These are phyloP conservation scores for Calyptomena viridis DNA, from an alignment of 2,113 vertebrate genomes.

Conservation along the genomic window DNA sequence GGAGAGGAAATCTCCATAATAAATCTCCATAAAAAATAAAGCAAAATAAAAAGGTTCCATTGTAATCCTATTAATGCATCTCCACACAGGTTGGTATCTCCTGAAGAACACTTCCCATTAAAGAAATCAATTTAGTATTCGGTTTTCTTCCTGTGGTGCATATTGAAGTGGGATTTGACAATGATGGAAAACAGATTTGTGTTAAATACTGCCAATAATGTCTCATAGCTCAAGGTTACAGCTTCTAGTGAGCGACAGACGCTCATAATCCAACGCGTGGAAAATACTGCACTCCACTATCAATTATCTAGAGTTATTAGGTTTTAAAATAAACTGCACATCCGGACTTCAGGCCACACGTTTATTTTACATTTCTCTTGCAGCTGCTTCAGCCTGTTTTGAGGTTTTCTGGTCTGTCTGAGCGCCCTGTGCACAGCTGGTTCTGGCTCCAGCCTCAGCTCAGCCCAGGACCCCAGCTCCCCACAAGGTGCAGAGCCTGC, in stretches of 20 bases:
- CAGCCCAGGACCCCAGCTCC: not conserved
- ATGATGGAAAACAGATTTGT: conserved; percentile 74
- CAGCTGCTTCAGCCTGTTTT: not conserved
- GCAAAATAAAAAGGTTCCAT: conserved; percentile 19
- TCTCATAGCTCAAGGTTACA: conserved; percentile 73
- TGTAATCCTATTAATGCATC: conserved; percentile 59
- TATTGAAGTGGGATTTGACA: conserved; percentile 73
- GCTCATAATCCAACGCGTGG: conserved; percentile 44
- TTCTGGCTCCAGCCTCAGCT: not conserved
- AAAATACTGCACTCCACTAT: conserved; percentile 48
- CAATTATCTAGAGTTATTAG: conserved; percentile 54
- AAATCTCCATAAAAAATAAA: conserved; percentile 1
- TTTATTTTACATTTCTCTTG: not conserved
- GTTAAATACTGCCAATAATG: conserved; percentile 76
- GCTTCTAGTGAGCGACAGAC: conserved; percentile 52
- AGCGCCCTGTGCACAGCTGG: not conserved
- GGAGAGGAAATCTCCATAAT: not conserved
- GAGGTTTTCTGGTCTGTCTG: not conserved
- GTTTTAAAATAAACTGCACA: conserved; percentile 41
- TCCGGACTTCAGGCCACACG: conserved; percentile 3
- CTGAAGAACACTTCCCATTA: conserved; percentile 67
- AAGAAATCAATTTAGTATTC: conserved; percentile 72
- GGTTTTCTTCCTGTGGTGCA: conserved; percentile 66
- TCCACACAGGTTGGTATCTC: conserved; percentile 52
- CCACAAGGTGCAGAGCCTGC: fast-evolving